phyloP scores from a whole-genome alignment of 1,140 invertebrate genomes.

The Sminthurides bifidus region DNA sequence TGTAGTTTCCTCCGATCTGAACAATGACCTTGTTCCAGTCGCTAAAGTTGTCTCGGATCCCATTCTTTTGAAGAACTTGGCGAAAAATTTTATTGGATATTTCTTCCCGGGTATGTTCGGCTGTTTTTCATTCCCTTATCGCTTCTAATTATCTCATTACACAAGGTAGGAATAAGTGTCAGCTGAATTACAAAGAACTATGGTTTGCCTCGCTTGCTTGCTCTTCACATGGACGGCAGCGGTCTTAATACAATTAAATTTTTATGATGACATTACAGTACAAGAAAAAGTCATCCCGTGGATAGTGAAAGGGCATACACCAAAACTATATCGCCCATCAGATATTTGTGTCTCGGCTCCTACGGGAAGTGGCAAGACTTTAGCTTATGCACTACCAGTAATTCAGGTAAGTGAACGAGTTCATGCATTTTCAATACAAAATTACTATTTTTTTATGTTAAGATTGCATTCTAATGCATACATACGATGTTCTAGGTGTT shows the following conservation, averaged over 20 bases:
- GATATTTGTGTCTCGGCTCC: slow-evolving; percentile 96
- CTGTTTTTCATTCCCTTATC: neutral
- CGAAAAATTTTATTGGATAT: slow-evolving; percentile 57
- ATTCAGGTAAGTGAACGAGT: slow-evolving; percentile 49
- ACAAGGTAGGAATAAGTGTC: neutral
- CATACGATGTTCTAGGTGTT: slow-evolving; percentile 36
- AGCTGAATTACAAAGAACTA: neutral
- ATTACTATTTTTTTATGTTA: neutral
- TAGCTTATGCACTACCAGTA: slow-evolving; percentile 86
- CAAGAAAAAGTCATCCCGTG: slow-evolving; percentile 72
- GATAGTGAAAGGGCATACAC: slow-evolving; percentile 51
- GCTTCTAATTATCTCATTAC: neutral
- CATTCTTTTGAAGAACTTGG: slow-evolving; percentile 50
- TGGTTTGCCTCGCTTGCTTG: neutral
- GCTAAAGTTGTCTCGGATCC: slow-evolving; percentile 48
- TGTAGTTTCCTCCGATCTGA: slow-evolving; percentile 57
- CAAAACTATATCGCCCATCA: slow-evolving; percentile 52
- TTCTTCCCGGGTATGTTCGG: slow-evolving; percentile 51
- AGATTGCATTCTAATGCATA: neutral
- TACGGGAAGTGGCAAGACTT: slow-evolving; percentile 94
- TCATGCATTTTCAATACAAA: neutral
- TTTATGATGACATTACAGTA: slow-evolving; percentile 41
- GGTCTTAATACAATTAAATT: neutral
- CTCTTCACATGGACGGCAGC: neutral
- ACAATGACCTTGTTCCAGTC: slow-evolving; percentile 46